These are phyloP conservation scores for Gymnocypris eckloni DNA, from an alignment of 2,797 vertebrate genomes.

Conservation along the genomic window DNA sequence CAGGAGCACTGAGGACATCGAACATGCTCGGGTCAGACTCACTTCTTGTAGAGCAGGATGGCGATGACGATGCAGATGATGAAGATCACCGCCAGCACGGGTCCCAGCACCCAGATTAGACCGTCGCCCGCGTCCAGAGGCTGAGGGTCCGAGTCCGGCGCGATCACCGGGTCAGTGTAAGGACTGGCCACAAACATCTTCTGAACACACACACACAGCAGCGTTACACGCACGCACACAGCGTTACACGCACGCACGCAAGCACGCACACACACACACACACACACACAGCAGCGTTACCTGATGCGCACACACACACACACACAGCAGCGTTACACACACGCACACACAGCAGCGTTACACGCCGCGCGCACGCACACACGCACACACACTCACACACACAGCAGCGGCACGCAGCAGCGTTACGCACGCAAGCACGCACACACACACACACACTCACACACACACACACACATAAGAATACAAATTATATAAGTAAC, in stretches of 20 bases:
- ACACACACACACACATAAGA: too few relatives aligned
- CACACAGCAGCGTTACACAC: too few relatives aligned
- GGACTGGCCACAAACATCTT: conserved; percentile 94
- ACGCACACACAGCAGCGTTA: too few relatives aligned
- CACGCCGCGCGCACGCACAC: too few relatives aligned
- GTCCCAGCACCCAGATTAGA: conserved; percentile 97
- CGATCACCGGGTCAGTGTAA: conserved; percentile 91
- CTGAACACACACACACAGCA: conserved; percentile 65
- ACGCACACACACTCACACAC: conserved; percentile 75
- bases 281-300: too few relatives aligned
- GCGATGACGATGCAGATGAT: conserved; percentile 99
- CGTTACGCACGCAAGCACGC: conserved; percentile 67
- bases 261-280: too few relatives aligned
- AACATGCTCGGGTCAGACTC: conserved; percentile 65
- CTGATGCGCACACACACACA: too few relatives aligned
- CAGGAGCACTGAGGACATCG: too few relatives aligned
- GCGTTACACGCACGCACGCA: not conserved
- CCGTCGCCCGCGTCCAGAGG: conserved; percentile 93
- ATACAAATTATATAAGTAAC: too few relatives aligned
- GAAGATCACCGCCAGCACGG: conserved; percentile 94
- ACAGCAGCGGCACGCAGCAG: too few relatives aligned
- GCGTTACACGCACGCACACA: not conserved
- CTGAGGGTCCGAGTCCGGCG: conserved; percentile 92
- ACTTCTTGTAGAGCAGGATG: conserved; percentile 98
- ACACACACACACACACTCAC: conserved; percentile 54